Base-by-base conservation (phyloP, 2,113 vertebrate genomes). In the Xyrauchen texanus region DNA sequence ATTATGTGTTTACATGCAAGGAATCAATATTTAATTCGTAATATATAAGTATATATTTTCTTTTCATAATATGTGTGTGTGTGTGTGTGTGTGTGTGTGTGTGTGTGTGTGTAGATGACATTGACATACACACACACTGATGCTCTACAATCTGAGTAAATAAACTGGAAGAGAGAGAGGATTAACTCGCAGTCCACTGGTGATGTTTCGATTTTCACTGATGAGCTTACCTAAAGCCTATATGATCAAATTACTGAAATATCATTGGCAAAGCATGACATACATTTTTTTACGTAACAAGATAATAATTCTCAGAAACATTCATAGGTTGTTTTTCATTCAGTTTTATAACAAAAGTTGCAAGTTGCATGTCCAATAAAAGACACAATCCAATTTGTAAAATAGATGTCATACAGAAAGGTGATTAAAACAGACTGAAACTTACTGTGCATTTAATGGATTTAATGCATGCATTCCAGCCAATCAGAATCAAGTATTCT, bases 141-240 rank as follows among this genome's bases (percentile, higher is more conserved):
- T 69, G 21, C 21, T 8, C 7, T 42, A 10, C 1, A 34, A 34
- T 34, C 21, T 34, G 7, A 70, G 16, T 57, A 55, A 44, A 55
- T 70, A 70, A 57, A 13, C 53, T 57, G 11, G 12, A 12, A 12
- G 5, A 57, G 55, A 58, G 6, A n/a, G 21, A 7, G 13, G 47
- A 65, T 42, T 15, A 46, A 62, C 72, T 45, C 21, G 21, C 21
- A 34, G 21, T 34, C 21, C 21, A 34, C 21, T 34, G 21, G 21
- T 34, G 21, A 34, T 34, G 21, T 34, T 62, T 46, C 49, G 44
- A 51, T 52, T 65, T 44, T 76, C 13, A 65, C 61, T 15, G 73
- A 65, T 65, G 73, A 65, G 73, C 60, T 76, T 64, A 76, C 11
- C 49, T 76, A 65, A 76, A 76, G 13, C 49, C 13, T 10, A 74